phyloP scores from a whole-genome alignment of 2,888 invertebrate species.

The Antitype chi region DNA sequence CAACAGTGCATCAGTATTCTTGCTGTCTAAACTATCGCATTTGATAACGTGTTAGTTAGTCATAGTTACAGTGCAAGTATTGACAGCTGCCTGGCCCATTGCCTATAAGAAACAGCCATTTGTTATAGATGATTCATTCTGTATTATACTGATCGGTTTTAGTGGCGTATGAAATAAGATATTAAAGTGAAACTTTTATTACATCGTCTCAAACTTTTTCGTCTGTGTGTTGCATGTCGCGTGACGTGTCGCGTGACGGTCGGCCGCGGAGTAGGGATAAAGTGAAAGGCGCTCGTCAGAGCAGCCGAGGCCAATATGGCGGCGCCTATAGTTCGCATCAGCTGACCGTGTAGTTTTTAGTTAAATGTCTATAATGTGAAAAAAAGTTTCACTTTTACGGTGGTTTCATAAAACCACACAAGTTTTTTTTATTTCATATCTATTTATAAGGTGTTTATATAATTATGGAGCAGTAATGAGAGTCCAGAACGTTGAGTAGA shows the following conservation, averaged over 20 bases:
- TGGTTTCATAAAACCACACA: too few species aligned
- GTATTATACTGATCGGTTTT: conserved; percentile 7
- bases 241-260: too few species aligned
- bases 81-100: conserved; percentile 58
- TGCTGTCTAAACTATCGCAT: conserved; percentile 41
- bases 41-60: conserved; percentile 36
- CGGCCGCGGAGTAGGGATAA: too few species aligned
- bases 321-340: too few species aligned
- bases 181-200: too few species aligned
- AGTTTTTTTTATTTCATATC: conserved; percentile 31
- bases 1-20: not conserved
- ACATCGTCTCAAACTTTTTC: too few species aligned
- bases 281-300: too few species aligned
- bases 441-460: conserved; percentile 22
- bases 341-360: too few species aligned
- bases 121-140: conserved; percentile 46
- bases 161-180: conserved; percentile 24
- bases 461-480: conserved; percentile 15
- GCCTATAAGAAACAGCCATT: conserved; percentile 39
- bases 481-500: not conserved
- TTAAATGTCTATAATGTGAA: too few species aligned
- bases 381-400: too few species aligned
- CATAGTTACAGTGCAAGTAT: conserved; percentile 30
- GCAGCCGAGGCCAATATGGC: too few species aligned
- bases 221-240: too few species aligned